Percentiles rank a stretch among this genome's conserved stretches.
These are phyloP conservation scores for Nymphalis polychloros DNA, from an alignment of 2,888 invertebrate genomes.

Conservation along the genomic window DNA sequence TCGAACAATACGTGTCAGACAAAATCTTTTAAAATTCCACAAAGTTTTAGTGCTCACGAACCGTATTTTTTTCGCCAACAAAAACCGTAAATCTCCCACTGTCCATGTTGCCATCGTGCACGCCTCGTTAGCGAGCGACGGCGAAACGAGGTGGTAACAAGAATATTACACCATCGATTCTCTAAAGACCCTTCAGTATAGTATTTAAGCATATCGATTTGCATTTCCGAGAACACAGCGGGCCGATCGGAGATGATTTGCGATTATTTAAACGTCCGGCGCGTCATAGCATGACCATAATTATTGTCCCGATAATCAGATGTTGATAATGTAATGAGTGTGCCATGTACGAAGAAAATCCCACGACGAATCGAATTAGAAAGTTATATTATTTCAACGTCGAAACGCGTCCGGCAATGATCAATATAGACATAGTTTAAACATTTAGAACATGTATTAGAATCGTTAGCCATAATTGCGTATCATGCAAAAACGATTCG, in stretches of 20 bases:
- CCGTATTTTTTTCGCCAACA: conserved; percentile 46
- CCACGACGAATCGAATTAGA: conserved; percentile 70
- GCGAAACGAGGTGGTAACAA: conserved; percentile 46
- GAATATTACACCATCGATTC: conserved; percentile 30
- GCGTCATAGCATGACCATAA: conserved; percentile 60
- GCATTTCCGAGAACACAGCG: conserved; percentile 47
- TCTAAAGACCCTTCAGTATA: conserved; percentile 43
- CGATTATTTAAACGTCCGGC: conserved; percentile 50
- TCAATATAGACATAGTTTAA: conserved; percentile 56
- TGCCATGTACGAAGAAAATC: conserved; percentile 49
- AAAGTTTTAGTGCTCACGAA: conserved; percentile 41
- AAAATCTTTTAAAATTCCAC: conserved; percentile 42
- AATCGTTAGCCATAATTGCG: conserved; percentile 69
- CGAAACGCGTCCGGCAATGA: conserved; percentile 55
- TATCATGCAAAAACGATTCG: conserved; percentile 65
- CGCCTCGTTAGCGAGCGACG: conserved; percentile 60
- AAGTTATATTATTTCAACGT: conserved; percentile 64
- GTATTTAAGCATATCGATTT: conserved; percentile 46
- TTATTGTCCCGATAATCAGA: conserved; percentile 66
- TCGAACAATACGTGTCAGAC: conserved; percentile 43
- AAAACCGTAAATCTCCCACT: conserved; percentile 45
- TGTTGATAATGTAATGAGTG: conserved; percentile 49
- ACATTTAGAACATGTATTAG: conserved; percentile 61
- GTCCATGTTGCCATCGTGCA: conserved; percentile 42
- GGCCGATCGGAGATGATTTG: conserved; percentile 53